Percentiles rank a stretch among this genome's conserved stretches.
Evolutionary conservation across 1,140 invertebrate genomes (phyloP).

Genomic region (Danaus plexippus): DNA sequence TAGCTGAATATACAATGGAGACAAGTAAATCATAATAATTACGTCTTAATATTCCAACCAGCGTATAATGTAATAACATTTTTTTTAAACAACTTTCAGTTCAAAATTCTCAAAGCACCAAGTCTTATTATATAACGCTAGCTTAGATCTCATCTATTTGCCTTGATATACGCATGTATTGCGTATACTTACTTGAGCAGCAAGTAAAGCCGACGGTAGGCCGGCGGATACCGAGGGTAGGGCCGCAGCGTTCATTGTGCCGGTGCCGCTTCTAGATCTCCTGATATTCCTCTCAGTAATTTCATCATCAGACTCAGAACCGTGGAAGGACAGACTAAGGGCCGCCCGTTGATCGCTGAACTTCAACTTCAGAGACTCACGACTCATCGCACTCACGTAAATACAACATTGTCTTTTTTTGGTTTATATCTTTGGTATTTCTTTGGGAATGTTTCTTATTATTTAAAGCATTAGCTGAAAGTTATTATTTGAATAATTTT

Average conservation of each 20-base stretch:
- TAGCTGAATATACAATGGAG: no score
- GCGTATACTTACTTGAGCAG: constrained; percentile 42
- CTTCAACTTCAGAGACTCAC: constrained; percentile 63
- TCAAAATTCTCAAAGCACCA: no score
- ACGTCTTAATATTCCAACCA: no score
- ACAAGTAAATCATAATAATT: no score
- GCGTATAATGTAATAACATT: no score
- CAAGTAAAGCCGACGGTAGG: constrained; percentile 32
- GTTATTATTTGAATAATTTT: not conserved
- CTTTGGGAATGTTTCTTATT: constrained; percentile 35
- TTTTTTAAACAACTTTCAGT: no score
- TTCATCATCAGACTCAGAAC: constrained; percentile 65
- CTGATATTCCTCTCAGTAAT: constrained; percentile 37
- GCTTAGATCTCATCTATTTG: no score
- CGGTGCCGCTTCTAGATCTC: constrained; percentile 28
- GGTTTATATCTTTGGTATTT: constrained; percentile 31
- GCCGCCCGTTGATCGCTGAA: constrained; percentile 64
- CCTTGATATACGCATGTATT: no score
- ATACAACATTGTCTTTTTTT: constrained; percentile 26
- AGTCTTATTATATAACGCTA: no score
- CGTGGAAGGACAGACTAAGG: constrained; percentile 40
- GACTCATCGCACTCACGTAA: constrained; percentile 42
- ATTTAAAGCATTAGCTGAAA: constrained; percentile 4
- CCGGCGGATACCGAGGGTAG: no score
- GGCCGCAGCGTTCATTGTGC: constrained; percentile 15